Base-by-base conservation (phyloP, 2,797 vertebrate genomes). In the Melanotaenia nigrans region DNA sequence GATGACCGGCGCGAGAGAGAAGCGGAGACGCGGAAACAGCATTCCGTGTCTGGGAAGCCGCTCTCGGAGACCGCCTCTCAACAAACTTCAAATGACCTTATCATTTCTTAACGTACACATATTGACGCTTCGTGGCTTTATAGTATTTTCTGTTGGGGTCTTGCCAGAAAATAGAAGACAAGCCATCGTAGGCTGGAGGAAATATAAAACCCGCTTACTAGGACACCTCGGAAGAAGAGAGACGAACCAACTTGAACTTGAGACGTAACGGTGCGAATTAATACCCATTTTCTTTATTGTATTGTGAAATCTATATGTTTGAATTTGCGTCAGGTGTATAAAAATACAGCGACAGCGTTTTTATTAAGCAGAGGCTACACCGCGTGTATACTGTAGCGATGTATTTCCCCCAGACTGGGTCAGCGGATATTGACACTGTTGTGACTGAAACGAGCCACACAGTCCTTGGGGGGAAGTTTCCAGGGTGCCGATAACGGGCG, bases 221-320 rank as follows among this genome's bases (percentile, higher is more conserved):
- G 60, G 73, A 77, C 79, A 54, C 59, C 33, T 16, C 25, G 73
- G 62, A 78, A 77, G 81, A 79, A n/a, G n/a, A 65, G 79, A 82
- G 54, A 80, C 60, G 56, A 25, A 64, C 9, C 66, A 65, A 86
- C 78, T 85, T 91, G 84, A 90, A 87, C 90, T 86, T 88, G 75
- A 85, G 53, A 54, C 59, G 10, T 49, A 42, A 30, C 32, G 86
- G 91, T 91, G 74, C 59, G 91, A 89, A 84, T 62, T 73, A 59
- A 12, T 16, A 78, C 32, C 20, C 2, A 7, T 54, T 32, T 76
- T 59, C 33, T 73, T 57, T 61, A 38, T 28, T 30, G 22, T 1
- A 25, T 20, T 18, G 6, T 3, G 53, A 64, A 13, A 7, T 54
- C 45, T n/a, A 16, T 2, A 14, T 22, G 32, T 69, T 76, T 47